Percentiles rank a stretch among this genome's conserved stretches.
Evolutionary conservation across 1,140 invertebrate genomes (phyloP).

Genomic region (Calosoma granatense): DNA sequence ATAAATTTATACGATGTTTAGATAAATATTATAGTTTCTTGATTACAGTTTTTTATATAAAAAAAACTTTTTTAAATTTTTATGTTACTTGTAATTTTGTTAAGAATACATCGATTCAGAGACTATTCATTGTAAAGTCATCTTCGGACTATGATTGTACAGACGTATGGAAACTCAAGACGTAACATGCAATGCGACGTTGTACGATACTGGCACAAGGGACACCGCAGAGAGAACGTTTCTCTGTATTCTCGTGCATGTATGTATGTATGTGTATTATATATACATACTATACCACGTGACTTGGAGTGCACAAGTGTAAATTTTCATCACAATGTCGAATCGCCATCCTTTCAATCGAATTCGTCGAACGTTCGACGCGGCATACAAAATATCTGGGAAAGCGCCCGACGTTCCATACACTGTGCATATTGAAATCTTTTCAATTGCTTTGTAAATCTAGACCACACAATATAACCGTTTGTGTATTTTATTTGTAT

Average conservation of each 20-base stretch:
- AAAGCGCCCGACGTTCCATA: background rate
- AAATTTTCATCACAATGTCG: slow-evolving; percentile 35
- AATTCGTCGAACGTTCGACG: slow-evolving; percentile 14
- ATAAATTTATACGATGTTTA: too few species aligned
- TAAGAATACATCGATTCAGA: too few species aligned
- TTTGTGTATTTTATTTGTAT: slow-evolving; percentile 34
- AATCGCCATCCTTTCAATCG: slow-evolving; percentile 19
- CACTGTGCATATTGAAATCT: slow-evolving; percentile 32
- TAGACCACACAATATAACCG: slow-evolving; percentile 29
- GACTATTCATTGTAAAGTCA: too few species aligned
- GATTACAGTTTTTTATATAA: too few species aligned
- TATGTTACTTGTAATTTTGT: too few species aligned
- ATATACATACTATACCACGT: slow-evolving; percentile 20
- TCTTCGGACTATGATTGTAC: too few species aligned
- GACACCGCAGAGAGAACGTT: background rate
- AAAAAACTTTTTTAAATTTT: too few species aligned
- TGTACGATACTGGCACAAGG: background rate
- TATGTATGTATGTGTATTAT: background rate
- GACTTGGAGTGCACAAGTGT: slow-evolving; percentile 36
- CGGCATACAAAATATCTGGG: slow-evolving; percentile 28
- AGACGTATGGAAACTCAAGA: background rate
- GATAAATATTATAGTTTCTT: too few species aligned
- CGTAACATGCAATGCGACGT: background rate
- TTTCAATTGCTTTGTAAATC: slow-evolving; percentile 37
- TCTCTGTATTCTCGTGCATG: background rate